These are phyloP conservation scores for Zelleria hepariella DNA, from an alignment of 2,888 invertebrate species.

Conservation along the genomic window DNA sequence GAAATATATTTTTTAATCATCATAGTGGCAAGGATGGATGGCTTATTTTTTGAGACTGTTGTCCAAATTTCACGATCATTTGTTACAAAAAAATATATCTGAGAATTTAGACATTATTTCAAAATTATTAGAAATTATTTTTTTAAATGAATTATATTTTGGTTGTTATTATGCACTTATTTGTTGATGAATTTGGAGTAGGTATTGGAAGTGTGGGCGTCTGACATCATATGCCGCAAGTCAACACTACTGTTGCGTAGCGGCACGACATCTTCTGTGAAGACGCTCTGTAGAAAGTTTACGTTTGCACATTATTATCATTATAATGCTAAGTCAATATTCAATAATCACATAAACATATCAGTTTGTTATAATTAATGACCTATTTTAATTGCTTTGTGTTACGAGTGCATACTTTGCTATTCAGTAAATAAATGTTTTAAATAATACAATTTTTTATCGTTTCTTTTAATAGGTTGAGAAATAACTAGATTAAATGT, in stretches of 20 bases:
- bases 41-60: constrained; percentile 68
- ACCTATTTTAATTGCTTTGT: constrained; percentile 63
- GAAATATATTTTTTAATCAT: constrained; percentile 57
- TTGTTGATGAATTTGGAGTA: constrained; percentile 1
- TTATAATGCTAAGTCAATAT: constrained; percentile 49
- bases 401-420: constrained; percentile 57
- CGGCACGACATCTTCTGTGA: background rate
- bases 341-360: constrained; percentile 51
- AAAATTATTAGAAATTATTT: constrained; percentile 60
- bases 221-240: background rate
- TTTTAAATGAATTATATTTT: constrained; percentile 39
- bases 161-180: constrained; percentile 47
- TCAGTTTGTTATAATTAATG: constrained; percentile 65
- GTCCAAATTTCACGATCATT: constrained; percentile 53
- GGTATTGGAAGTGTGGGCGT: constrained; percentile 15
- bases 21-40: constrained; percentile 41
- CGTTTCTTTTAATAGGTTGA: background rate
- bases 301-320: constrained; percentile 40
- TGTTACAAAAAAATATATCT: constrained; percentile 35
- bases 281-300: constrained; percentile 18
- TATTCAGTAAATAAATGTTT: constrained; percentile 63
- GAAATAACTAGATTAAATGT: background rate
- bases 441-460: constrained; percentile 21
- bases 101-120: constrained; percentile 26
- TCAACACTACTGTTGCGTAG: background rate